Base-by-base conservation (phyloP, 1,140 invertebrate species). In the Goniozus legneri region DNA sequence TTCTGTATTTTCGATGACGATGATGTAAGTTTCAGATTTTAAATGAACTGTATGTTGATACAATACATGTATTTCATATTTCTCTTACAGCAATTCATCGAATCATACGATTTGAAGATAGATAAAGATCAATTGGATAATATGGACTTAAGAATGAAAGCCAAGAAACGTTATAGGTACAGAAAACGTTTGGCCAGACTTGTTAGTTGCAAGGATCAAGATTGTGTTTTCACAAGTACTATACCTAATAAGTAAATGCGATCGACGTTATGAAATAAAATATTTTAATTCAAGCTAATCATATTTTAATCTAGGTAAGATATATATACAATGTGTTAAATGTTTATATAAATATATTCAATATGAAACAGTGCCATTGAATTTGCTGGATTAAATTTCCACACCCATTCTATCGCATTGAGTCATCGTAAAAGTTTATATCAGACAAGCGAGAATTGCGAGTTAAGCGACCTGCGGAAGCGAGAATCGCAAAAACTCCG, bases 1-100 rank as follows among this genome's bases (percentile, higher is more conserved):
- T 92, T 85, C 58, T 94, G 91, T 63, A 59, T 80, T 46, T 91
- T 93, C 68, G 65, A 77, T 19, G 89, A 93, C 65, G 51, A 78
- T 32, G 75, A 88, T 77, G 89, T 90, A 78, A 60, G 16, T 15
- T 34, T 13, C 15, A 31, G 13, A 20, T 32, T 40, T 47, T n/a
- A 31, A 15, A 12, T 10, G 1, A 34, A 15, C 32, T 32, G 18
- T 31, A 36, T 2, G 3, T 16, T 14, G 18, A 33, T 31, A 39
- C n/a, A n/a, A n/a, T n/a, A n/a, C n/a, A 19, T 19, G 0, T 21
- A 39, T 42, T 44, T 20, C 3, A 30, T 14, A 27, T 21, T 61
- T 59, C 36, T 56, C 44, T 75, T 77, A 19, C 65, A 88, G 84
- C 65, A 78, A 54, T 89, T 84, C 62, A 70, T 80, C 3, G 88